A percentile compares a stretch with the other conserved stretches of the same genome.
Evolutionary conservation across 1,140 invertebrate genomes (phyloP).

Genomic region (Panulirus ornatus): DNA sequence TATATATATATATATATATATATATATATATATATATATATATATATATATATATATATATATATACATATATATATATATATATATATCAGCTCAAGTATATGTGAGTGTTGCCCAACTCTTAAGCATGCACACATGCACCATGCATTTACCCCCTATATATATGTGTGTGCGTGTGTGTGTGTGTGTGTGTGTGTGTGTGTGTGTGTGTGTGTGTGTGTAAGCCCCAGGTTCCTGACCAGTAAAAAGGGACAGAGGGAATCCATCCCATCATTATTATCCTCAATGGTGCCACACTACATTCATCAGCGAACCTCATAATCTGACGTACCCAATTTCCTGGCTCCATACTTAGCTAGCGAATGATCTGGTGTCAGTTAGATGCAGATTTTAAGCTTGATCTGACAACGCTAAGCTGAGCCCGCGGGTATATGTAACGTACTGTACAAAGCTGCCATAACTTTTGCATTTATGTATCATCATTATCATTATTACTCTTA

Average conservation of each 20-base stretch:
- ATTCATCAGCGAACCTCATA: conserved; percentile 57
- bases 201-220: background rate
- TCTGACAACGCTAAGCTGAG: conserved; percentile 9
- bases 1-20: background rate
- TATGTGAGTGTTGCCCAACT: conserved; percentile 24
- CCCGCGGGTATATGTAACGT: conserved; percentile 7
- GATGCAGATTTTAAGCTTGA: conserved; percentile 51
- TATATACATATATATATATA: background rate
- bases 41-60: conserved; percentile 7
- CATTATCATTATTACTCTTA: too few species aligned
- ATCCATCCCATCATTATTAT: too few species aligned
- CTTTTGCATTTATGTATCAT: too few species aligned
- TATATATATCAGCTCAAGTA: background rate
- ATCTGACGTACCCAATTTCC: conserved; percentile 54
- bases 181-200: background rate
- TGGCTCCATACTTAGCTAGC: conserved; percentile 45
- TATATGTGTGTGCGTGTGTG: conserved; percentile 4
- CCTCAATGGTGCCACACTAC: background rate
- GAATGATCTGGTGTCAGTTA: conserved; percentile 55
- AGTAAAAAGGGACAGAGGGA: too few species aligned
- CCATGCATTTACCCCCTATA: too few species aligned
- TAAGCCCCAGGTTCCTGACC: background rate
- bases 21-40: background rate
- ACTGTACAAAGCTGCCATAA: too few species aligned
- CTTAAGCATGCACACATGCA: too few species aligned